Base-by-base conservation (phyloP, 2,888 invertebrate genomes). In the Cheilosia vulpina region DNA sequence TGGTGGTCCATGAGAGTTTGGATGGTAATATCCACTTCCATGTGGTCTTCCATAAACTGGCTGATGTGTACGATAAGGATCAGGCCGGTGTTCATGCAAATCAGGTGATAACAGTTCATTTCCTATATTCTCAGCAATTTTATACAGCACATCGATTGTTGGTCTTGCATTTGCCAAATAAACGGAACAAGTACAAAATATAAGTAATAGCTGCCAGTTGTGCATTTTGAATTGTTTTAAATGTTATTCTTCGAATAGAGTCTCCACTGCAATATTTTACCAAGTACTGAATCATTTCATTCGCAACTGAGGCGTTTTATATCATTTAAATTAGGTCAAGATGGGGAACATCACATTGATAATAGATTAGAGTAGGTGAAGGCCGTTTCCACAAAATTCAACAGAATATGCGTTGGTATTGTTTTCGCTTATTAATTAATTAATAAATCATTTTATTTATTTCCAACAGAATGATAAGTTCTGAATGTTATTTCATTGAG, bases 71-170 rank as follows among this genome's bases (percentile, higher is more conserved):
- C 34, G 19, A 19, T 76, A 62, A 11, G 60, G 52, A 55, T 62
- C 66, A 13, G 38, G 31, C 0, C 13, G 11, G 1, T 31, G 19
- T 9, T n/a, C 31, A 21, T 47, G 34, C 2, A 47, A 11, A 24
- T 80, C 75, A 47, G 17, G 47, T 2, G 34, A 9, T 11, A 50
- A 2, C 9, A 80, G 34, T 5, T 63, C 80, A 1, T 80, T 63
- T 63, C 76, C 76, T 13, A 81, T 24, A n/a, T 34, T 57, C n/a
- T 52, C 52, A 27, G 81, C 81, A n/a, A 76, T 19, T 34, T 76
- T 63, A 11, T 69, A 76, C 2, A 81, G 19, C 6, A 81, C 63
- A 21, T 76, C 81, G 63, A 81, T 38, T 13, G 81, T 81, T 4
- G 81, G 81, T 21, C 27, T 69, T 19, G 76, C 76, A 17, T 63